phyloP scores from a whole-genome alignment of 2,888 invertebrate genomes.

The Gastrophysa polygoni region DNA sequence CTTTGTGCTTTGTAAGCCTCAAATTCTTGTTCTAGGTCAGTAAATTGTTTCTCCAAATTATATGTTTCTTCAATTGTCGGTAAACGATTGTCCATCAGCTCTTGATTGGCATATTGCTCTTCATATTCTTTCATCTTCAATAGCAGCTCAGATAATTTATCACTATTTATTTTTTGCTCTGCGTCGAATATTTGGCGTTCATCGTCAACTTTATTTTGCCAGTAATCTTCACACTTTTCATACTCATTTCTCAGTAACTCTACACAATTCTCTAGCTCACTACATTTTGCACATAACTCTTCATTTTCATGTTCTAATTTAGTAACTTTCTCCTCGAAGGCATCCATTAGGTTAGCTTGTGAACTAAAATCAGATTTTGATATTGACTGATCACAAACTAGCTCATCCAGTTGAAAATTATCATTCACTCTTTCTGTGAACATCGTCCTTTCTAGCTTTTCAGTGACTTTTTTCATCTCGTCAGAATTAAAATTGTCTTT shows the following conservation, averaged over 20 bases:
- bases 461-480: conserved; percentile 44
- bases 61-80: conserved; percentile 81
- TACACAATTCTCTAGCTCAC: conserved; percentile 74
- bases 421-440: conserved; percentile 9
- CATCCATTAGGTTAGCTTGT: conserved; percentile 43
- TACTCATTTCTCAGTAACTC: conserved; percentile 79
- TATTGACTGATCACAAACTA: conserved; percentile 15
- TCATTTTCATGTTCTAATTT: conserved; percentile 53
- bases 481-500: conserved; percentile 45
- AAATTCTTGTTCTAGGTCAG: conserved; percentile 73
- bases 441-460: conserved; percentile 37
- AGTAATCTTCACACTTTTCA: conserved; percentile 87
- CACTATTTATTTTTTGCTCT: conserved; percentile 77
- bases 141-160: conserved; percentile 75
- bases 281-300: conserved; percentile 60
- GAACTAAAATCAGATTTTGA: conserved; percentile 35
- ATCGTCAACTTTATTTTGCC: conserved; percentile 78
- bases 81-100: conserved; percentile 62
- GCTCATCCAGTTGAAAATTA: conserved; percentile 7
- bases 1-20: conserved; percentile 64
- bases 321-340: conserved; percentile 40
- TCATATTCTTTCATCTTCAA: conserved; percentile 81
- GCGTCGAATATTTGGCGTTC: conserved; percentile 77
- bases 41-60: conserved; percentile 73
- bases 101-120: conserved; percentile 68